These are phyloP conservation scores for Scotopteryx bipunctaria DNA, from an alignment of 2,888 invertebrate species.

Conservation along the genomic window DNA sequence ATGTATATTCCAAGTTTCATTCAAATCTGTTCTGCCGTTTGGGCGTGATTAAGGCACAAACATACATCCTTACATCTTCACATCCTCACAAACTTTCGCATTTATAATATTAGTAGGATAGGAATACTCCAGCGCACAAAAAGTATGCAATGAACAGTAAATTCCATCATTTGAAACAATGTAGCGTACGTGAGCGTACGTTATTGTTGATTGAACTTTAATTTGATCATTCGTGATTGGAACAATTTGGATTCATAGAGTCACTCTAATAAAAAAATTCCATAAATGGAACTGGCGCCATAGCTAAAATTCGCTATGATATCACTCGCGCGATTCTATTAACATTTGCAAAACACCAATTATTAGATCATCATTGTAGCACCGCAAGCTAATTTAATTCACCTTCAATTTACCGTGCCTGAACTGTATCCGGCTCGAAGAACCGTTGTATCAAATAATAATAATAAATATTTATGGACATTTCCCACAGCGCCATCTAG, in stretches of 20 bases:
- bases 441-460: background rate
- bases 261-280: slow-evolving; percentile 10
- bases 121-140: too few relatives aligned
- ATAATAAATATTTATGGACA: too few relatives aligned
- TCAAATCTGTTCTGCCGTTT: too few relatives aligned
- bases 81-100: too few relatives aligned
- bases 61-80: too few relatives aligned
- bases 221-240: slow-evolving; percentile 1
- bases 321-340: slow-evolving; percentile 11
- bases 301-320: slow-evolving; percentile 14
- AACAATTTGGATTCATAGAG: background rate
- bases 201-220: slow-evolving; percentile 7
- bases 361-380: background rate
- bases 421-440: background rate
- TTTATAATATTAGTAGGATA: too few relatives aligned
- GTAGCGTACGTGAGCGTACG: too few relatives aligned
- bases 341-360: slow-evolving; percentile 2
- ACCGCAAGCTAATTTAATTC: slow-evolving; percentile 1
- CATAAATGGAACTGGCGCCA: slow-evolving; percentile 15
- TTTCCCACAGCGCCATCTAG: too few relatives aligned
- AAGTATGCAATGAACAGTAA: too few relatives aligned
- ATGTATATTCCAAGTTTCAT: too few relatives aligned
- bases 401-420: background rate
- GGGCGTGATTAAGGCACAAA: too few relatives aligned
- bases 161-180: too few relatives aligned